Evolutionary conservation across 2,888 invertebrate species (phyloP).

Genomic region (Rhogogaster chlorosoma): DNA sequence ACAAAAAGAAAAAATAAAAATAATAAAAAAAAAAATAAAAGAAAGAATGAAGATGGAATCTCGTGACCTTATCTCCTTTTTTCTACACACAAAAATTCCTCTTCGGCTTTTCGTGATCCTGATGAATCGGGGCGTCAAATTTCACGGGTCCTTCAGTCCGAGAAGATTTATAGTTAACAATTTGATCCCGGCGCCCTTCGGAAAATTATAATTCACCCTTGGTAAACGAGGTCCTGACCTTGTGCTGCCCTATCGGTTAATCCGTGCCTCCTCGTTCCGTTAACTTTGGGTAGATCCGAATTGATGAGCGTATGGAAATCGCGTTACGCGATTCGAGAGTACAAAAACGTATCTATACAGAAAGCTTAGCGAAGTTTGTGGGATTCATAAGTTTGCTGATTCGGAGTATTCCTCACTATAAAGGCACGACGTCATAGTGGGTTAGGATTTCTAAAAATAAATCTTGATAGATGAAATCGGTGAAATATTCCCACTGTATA

Average conservation of each 20-base stretch:
- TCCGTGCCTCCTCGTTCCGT: neutral
- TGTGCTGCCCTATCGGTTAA: neutral
- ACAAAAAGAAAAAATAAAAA: neutral
- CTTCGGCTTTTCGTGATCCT: neutral
- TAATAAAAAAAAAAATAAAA: neutral
- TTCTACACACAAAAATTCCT: neutral
- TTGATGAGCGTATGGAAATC: neutral
- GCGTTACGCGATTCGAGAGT: neutral
- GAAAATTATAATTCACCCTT: neutral
- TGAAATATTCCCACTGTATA: slow-evolving; percentile 31
- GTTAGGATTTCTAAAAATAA: slow-evolving; percentile 34
- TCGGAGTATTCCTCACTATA: neutral
- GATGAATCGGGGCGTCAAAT: slow-evolving; percentile 14
- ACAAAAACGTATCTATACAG: neutral
- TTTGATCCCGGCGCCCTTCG: neutral
- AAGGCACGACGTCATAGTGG: neutral
- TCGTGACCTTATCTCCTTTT: neutral
- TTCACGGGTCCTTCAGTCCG: neutral
- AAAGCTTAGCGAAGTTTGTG: neutral
- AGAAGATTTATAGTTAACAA: neutral
- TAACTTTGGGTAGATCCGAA: neutral
- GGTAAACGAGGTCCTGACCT: neutral
- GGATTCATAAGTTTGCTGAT: neutral
- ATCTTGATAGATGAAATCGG: slow-evolving; percentile 37
- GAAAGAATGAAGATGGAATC: neutral